phyloP scores from a whole-genome alignment of 2,797 vertebrate species.

The Urophycis tenuis region DNA sequence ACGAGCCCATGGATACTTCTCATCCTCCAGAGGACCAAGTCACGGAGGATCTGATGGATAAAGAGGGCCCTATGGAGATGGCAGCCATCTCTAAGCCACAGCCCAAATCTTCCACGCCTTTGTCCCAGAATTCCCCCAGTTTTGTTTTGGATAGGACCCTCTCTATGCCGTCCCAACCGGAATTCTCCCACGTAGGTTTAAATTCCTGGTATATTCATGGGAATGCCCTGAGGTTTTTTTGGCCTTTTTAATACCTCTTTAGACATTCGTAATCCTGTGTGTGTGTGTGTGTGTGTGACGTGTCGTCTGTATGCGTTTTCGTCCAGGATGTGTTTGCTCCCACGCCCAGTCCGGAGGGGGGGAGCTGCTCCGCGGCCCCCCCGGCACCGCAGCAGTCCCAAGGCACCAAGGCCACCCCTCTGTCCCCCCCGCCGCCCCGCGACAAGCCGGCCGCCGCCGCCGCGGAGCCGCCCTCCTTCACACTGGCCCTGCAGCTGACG shows the following conservation, averaged over 20 bases:
- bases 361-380: slow-evolving; percentile 25
- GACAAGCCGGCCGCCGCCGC: slow-evolving; percentile 38
- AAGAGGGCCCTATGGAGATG: slow-evolving; percentile 58
- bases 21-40: slow-evolving; percentile 53
- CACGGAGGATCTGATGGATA: slow-evolving; percentile 42
- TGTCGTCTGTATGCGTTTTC: neutral
- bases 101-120: slow-evolving; percentile 74
- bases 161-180: slow-evolving; percentile 82
- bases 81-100: slow-evolving; percentile 53
- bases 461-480: slow-evolving; percentile 45
- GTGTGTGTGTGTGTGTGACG: neutral
- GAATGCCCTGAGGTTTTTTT: neutral
- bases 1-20: slow-evolving; percentile 73
- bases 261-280: neutral
- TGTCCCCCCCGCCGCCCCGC: neutral
- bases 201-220: neutral
- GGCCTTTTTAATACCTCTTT: neutral
- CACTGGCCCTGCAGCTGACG: slow-evolving; percentile 70
- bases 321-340: slow-evolving; percentile 87
- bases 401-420: slow-evolving; percentile 20
- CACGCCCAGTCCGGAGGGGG: slow-evolving; percentile 77
- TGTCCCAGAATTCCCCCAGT: slow-evolving; percentile 72
- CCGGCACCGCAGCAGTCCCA: slow-evolving; percentile 32
- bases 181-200: slow-evolving; percentile 86
- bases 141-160: slow-evolving; percentile 69